Evolutionary conservation across 2,888 invertebrate genomes (phyloP).

Genomic region (Neria commutata): DNA sequence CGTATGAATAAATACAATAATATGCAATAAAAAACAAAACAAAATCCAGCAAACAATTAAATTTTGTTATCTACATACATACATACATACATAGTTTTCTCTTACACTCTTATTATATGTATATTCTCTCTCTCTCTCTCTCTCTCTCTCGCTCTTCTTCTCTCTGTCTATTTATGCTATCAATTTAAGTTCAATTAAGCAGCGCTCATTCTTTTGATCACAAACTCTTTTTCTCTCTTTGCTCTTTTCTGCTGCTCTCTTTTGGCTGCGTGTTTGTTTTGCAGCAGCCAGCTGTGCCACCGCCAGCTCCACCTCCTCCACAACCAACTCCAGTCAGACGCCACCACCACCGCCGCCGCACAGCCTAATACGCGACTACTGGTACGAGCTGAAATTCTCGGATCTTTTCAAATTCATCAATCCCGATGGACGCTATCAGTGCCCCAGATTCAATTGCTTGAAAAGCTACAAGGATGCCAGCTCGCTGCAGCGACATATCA

Average conservation of each 20-base stretch:
- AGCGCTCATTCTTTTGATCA: constrained; percentile 14
- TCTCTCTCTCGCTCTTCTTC: no score
- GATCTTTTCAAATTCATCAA: constrained; percentile 62
- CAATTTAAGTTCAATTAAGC: neutral
- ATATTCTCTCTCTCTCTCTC: no score
- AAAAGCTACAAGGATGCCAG: constrained; percentile 63
- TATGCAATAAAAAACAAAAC: constrained; percentile 29
- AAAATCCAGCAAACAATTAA: constrained; percentile 30
- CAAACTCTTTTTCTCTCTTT: constrained; percentile 16
- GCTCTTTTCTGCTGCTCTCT: constrained; percentile 7
- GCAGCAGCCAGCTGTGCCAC: constrained; percentile 11
- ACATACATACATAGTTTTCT: constrained; percentile 16
- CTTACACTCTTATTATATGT: no score
- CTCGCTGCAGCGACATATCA: constrained; percentile 63
- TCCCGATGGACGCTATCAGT: constrained; percentile 62
- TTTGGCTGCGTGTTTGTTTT: constrained; percentile 14
- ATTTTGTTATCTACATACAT: constrained; percentile 14
- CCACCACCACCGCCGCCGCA: constrained; percentile 54
- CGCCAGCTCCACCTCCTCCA: constrained; percentile 49
- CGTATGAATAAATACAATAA: constrained; percentile 12
- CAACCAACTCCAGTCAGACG: constrained; percentile 55
- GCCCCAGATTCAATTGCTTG: constrained; percentile 61
- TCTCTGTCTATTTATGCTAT: no score
- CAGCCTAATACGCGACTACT: constrained; percentile 59
- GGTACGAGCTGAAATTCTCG: constrained; percentile 63